Evolutionary conservation across 2,888 invertebrate species (phyloP).

Genomic region (Tiliacea aurago): DNA sequence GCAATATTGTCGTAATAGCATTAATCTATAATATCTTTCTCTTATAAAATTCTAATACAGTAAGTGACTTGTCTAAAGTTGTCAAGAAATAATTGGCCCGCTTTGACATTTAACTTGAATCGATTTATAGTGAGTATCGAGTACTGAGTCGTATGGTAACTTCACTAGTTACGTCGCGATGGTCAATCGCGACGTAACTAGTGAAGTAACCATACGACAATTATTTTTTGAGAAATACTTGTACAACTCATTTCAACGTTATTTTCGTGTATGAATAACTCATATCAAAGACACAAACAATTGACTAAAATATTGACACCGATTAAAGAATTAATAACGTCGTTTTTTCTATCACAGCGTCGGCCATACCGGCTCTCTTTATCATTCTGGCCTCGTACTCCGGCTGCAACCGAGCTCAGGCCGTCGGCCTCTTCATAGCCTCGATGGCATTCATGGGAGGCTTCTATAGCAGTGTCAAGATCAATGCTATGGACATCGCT

Average conservation of each 20-base stretch:
- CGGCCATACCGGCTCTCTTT: slow-evolving; percentile 91
- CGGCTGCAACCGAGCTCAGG: slow-evolving; percentile 88
- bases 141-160: too few relatives aligned
- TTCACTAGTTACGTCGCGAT: too few relatives aligned
- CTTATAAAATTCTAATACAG: not conserved
- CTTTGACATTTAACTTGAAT: too few relatives aligned
- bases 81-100: too few relatives aligned
- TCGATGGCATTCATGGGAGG: slow-evolving; percentile 93
- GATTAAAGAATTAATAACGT: slow-evolving; percentile 16
- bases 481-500: slow-evolving; percentile 92
- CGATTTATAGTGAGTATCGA: too few relatives aligned
- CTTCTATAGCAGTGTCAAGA: slow-evolving; percentile 93
- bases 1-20: too few relatives aligned
- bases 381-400: slow-evolving; percentile 92
- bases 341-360: slow-evolving; percentile 85
- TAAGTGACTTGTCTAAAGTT: not conserved
- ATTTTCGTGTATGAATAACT: not conserved
- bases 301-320: not conserved
- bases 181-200: too few relatives aligned
- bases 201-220: too few relatives aligned
- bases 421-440: slow-evolving; percentile 90
- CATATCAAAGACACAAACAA: not conserved
- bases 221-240: too few relatives aligned
- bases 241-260: not conserved
- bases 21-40: not conserved